Evolutionary conservation across 2,888 invertebrate genomes (phyloP), one percentile per base, ranked within the genome.

Genomic region (Diarsia mendica): DNA sequence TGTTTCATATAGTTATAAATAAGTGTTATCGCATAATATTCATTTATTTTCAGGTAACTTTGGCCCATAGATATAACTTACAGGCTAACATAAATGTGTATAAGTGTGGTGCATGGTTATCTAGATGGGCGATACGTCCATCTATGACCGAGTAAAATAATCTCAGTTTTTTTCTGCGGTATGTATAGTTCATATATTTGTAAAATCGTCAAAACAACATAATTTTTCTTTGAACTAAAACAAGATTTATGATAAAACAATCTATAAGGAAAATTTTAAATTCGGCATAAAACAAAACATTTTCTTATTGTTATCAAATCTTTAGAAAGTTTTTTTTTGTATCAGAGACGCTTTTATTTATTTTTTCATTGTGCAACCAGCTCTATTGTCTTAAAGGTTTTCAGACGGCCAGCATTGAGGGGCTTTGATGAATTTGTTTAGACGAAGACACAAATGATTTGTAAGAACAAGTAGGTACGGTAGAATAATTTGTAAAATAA

Each of bases 361-460:
- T 77, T 72, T 49, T 67, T 70, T 61, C 33, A 70, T 85, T 82
- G 82, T 82, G 60, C 65, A 66, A 39, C 6, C 61, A 44, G 44
- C 49, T 55, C 79, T 73, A 53, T 83, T 83, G 79, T 83, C 71
- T 77, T 68, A 63, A 78, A 33, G 66, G 53, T 83, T 82, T 81
- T 66, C 33, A 69, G 55, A 69, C 70, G 15, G 55, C 46, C 70
- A 67, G 15, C 79, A 78, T 73, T 73, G 86, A 83, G 61, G 28
- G 61, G 64, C 64, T 83, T 73, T 85, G 86, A 79, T 79, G 61
- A 83, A 83, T 83, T 55, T 78, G 85, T 83, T 83, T 61, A 63
- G 46, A 68, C 15, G 61, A 68, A 79, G 53, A 63, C 58, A 73
- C 28, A 68, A 83, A 83, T 83, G n/a, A 73, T 73, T 65, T 28